Evolutionary conservation across 1,140 invertebrate genomes (phyloP).

Genomic region (Eumeta japonica): DNA sequence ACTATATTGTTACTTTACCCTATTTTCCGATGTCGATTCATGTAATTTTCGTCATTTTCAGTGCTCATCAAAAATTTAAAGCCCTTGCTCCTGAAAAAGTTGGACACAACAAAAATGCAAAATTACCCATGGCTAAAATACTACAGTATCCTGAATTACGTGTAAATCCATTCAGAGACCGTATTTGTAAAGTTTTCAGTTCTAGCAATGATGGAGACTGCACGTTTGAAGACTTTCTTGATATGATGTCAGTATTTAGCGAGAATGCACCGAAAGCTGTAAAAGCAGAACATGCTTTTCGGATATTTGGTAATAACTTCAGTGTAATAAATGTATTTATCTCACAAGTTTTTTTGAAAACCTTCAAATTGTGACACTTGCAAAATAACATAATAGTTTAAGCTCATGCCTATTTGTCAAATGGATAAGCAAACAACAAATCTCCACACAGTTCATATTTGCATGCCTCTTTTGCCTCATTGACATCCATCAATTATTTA

Average conservation of each 20-base stretch:
- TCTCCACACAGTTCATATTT: no score
- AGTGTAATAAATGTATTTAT: no score
- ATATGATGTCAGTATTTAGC: constrained; percentile 97
- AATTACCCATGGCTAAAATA: constrained; percentile 75
- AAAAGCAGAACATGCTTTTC: constrained; percentile 90
- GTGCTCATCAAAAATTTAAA: constrained; percentile 86
- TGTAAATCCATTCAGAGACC: constrained; percentile 87
- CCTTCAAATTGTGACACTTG: no score
- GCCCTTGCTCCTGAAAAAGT: constrained; percentile 80
- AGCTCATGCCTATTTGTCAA: no score
- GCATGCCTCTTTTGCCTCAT: no score
- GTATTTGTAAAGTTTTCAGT: constrained; percentile 91
- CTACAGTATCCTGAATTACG: constrained; percentile 74
- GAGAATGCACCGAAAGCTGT: constrained; percentile 80
- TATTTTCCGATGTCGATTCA: neutral
- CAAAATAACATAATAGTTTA: no score
- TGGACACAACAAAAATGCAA: constrained; percentile 73
- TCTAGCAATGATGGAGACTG: constrained; percentile 89
- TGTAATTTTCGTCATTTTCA: constrained; percentile 38
- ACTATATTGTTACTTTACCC: no score
- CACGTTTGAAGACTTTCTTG: constrained; percentile 93
- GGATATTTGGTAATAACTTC: constrained; percentile 91
- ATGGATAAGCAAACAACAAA: no score
- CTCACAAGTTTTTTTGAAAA: no score
- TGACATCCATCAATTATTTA: no score